Evolutionary conservation across 2,888 invertebrate species (phyloP).

Genomic region (Athetis lepigone): DNA sequence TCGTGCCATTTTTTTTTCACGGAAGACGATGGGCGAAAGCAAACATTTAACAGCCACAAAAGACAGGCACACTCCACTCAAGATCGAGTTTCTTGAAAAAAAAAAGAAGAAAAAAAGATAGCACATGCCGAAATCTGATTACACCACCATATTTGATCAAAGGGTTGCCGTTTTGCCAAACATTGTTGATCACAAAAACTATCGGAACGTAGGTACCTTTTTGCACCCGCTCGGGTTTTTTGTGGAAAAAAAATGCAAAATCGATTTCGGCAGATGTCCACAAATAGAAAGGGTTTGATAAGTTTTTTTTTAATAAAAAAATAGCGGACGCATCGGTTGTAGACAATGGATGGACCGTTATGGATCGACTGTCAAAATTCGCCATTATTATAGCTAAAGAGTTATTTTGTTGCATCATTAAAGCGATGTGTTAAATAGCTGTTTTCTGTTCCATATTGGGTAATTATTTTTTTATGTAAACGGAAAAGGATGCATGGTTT

Average conservation of each 20-base stretch:
- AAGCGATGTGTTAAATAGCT: conserved; percentile 71
- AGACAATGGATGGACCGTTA: conserved; percentile 86
- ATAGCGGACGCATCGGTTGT: conserved; percentile 79
- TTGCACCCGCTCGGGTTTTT: conserved; percentile 85
- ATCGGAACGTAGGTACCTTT: conserved; percentile 77
- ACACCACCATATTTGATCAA: conserved; percentile 86
- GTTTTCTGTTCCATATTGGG: conserved; percentile 57
- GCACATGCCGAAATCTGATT: conserved; percentile 91
- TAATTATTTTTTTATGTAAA: conserved; percentile 60
- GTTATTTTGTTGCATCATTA: conserved; percentile 72
- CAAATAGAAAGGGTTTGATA: conserved; percentile 89
- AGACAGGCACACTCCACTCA: conserved; percentile 86
- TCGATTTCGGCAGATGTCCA: conserved; percentile 90
- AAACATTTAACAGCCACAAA: conserved; percentile 86
- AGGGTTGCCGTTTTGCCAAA: conserved; percentile 87
- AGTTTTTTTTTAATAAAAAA: conserved; percentile 79
- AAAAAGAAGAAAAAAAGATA: conserved; percentile 78
- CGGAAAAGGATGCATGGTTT: conserved; percentile 66
- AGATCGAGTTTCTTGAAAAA: conserved; percentile 87
- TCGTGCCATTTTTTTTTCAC: conserved; percentile 87
- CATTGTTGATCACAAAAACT: conserved; percentile 82
- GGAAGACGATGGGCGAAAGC: conserved; percentile 86
- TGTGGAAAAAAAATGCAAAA: conserved; percentile 87
- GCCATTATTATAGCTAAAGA: conserved; percentile 81
- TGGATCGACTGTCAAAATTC: conserved; percentile 83